Evolutionary conservation across 2,797 vertebrate species (phyloP), one percentile per base, ranked within the genome.

Genomic region (Geotrypetes seraphini): DNA sequence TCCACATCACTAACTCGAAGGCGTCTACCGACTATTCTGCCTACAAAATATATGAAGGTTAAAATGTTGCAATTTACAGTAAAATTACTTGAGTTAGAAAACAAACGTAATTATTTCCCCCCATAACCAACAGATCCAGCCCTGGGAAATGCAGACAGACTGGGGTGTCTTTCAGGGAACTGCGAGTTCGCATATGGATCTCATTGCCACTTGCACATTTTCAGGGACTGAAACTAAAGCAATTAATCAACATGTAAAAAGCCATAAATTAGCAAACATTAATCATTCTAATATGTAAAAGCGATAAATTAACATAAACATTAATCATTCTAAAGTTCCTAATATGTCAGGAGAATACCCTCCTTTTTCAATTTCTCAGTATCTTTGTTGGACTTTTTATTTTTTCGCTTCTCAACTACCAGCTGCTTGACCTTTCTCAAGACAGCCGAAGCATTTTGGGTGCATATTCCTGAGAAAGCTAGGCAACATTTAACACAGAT

Each of bases 161-260:
- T n/a, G n/a, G n/a, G n/a, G n/a, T n/a, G n/a, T n/a, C n/a, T n/a
- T n/a, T n/a, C n/a, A n/a, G n/a, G n/a, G n/a, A n/a, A n/a, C 40
- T 40, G 44, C 44, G 31, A 57, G 62, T 48, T 48, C 67, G 60
- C 72, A 74, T 73, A 73, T 78, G 74, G 74, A 73, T 78, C 51
- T 74, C 74, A 70, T 71, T 75, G 72, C 60, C 69, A 60, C 57
- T 68, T 63, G 52, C 43, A 61, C 48, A 62, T 50, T 54, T 66
- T 69, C 27, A 63, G 63, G 69, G 60, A 58, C 45, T 48, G 60
- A 65, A 66, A 71, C 55, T 60, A 64, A 66, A 63, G 69, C 66
- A 65, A 78, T 75, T 74, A 65, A 75, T 74, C 74, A 74, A 70
- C 61, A 69, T 34, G 63, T 65, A 69, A 63, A n/a, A 69, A 60